Evolutionary conservation across 1,140 invertebrate genomes (phyloP).

Genomic region (Ips nitidus): DNA sequence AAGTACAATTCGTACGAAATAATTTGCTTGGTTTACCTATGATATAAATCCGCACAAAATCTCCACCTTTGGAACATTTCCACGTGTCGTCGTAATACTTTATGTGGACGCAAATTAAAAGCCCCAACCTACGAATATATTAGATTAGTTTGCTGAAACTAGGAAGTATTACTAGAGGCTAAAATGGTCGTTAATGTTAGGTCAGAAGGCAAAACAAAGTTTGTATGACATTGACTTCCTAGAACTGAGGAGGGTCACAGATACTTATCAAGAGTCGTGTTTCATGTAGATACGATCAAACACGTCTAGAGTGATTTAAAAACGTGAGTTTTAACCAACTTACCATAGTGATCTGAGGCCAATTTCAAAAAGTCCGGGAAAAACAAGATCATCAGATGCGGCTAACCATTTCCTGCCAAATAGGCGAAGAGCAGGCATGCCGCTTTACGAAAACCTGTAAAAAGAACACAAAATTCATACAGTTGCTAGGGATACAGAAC

Average conservation of each 20-base stretch:
- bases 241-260: too few relatives aligned
- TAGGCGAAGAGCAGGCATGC: conserved; percentile 72
- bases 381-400: conserved; percentile 77
- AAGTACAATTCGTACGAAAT: too few relatives aligned
- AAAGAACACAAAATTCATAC: not conserved
- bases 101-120: conserved; percentile 65
- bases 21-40: conserved; percentile 41
- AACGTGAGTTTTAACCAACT: conserved; percentile 30
- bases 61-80: conserved; percentile 63
- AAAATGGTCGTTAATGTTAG: conserved; percentile 1
- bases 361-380: conserved; percentile 75
- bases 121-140: conserved; percentile 59
- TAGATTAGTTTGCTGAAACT: not conserved
- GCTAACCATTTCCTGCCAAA: conserved; percentile 78
- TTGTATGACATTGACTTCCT: too few relatives aligned
- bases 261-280: too few relatives aligned
- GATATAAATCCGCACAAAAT: conserved; percentile 67
- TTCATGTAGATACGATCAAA: too few relatives aligned
- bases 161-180: not conserved
- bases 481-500: too few relatives aligned
- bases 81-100: conserved; percentile 66
- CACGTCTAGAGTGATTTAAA: not conserved
- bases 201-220: too few relatives aligned
- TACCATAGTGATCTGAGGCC: conserved; percentile 72
- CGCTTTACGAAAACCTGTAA: not conserved